Percentiles rank a stretch among this genome's conserved stretches.
Conservation (phyloP, 2,888 invertebrate genomes). For the Cremastobaeus sp. region DNA sequence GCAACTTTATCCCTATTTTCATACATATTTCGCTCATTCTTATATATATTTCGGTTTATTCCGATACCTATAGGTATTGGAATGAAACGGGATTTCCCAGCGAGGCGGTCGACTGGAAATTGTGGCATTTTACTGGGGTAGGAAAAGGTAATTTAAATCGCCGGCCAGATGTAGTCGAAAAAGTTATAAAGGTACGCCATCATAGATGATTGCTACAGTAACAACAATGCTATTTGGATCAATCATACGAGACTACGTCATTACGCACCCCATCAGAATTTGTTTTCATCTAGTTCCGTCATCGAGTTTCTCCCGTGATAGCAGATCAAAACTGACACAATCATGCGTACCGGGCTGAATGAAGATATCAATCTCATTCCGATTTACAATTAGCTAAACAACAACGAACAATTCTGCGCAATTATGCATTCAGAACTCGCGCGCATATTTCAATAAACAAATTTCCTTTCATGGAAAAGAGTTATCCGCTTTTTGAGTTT, state of each 20-base stretch:
- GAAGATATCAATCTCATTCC: slow-evolving; percentile 43
- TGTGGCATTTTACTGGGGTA: slow-evolving; percentile 38
- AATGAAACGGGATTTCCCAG: too few species aligned
- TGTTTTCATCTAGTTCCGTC: slow-evolving; percentile 49
- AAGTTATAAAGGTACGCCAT: slow-evolving; percentile 15
- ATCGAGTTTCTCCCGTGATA: slow-evolving; percentile 22
- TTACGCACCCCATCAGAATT: slow-evolving; percentile 58
- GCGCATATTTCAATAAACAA: too few species aligned
- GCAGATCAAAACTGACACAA: slow-evolving; percentile 30
- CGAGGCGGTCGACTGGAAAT: too few species aligned
- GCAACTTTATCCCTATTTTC: too few species aligned
- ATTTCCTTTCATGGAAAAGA: too few species aligned
- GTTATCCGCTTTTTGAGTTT: too few species aligned
- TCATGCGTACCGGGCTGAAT: slow-evolving; percentile 34
- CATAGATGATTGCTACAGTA: slow-evolving; percentile 28
- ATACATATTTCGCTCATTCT: too few species aligned
- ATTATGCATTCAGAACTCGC: too few species aligned
- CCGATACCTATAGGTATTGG: too few species aligned
- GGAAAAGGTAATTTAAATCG: not conserved
- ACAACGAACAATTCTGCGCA: too few species aligned
- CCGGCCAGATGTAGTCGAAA: slow-evolving; percentile 3
- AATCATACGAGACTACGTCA: slow-evolving; percentile 59
- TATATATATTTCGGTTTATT: too few species aligned
- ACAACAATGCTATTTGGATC: slow-evolving; percentile 62
- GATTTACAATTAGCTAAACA: slow-evolving; percentile 33